A percentile compares a stretch with the other conserved stretches of the same genome.
Evolutionary conservation across 2,797 vertebrate species (phyloP).

Genomic region (Danio albolineatus): DNA sequence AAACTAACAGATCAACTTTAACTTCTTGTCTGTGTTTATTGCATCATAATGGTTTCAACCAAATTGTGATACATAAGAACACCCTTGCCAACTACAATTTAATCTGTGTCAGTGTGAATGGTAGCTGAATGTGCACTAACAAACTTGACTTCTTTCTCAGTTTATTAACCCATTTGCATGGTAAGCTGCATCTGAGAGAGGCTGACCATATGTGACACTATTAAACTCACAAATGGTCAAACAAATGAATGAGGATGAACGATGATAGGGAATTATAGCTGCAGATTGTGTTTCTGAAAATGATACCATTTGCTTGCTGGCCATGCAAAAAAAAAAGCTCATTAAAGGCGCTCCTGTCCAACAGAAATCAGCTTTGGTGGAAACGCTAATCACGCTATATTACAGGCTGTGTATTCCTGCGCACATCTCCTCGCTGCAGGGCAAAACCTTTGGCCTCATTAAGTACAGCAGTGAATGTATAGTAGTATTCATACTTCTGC

Average conservation of each 20-base stretch:
- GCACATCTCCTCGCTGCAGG: background rate
- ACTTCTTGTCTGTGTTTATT: no score
- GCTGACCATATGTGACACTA: background rate
- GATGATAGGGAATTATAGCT: background rate
- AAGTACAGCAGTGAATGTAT: slow-evolving; percentile 21
- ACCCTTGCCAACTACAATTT: no score
- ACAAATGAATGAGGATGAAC: slow-evolving; percentile 9
- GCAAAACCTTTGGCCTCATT: slow-evolving; percentile 25
- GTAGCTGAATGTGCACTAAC: no score
- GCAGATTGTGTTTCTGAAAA: background rate
- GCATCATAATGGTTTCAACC: no score
- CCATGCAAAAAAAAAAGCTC: background rate
- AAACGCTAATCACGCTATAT: slow-evolving; percentile 1
- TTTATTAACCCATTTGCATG: background rate
- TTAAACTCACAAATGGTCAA: slow-evolving; percentile 11
- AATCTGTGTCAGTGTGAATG: background rate
- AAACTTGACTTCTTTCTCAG: no score
- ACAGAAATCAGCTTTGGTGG: slow-evolving; percentile 4
- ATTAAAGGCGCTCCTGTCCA: slow-evolving; percentile 5
- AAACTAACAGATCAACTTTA: no score
- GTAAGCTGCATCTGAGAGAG: background rate
- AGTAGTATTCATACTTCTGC: slow-evolving; percentile 24
- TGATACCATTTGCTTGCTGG: background rate
- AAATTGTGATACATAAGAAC: no score
- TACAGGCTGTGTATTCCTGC: slow-evolving; percentile 5